A percentile compares a stretch with the other conserved stretches of the same genome.
phyloP scores from a whole-genome alignment of 2,113 vertebrate species.

The cattle (Bos taurus) region ARS-UCD2.0 NC_037343.1:46454501-46455000 shows the following conservation, averaged over 20 bases:
- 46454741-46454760: neutral
- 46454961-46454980: neutral
- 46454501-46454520: neutral
- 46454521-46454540: neutral
- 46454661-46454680: neutral
- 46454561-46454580: neutral
- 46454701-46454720: neutral
- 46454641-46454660: neutral
- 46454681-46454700: neutral
- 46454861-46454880: neutral
- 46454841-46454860: neutral
- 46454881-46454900: neutral
- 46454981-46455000: neutral
- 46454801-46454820: neutral
- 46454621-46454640: neutral
- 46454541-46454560: neutral
- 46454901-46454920: neutral
- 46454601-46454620: neutral
- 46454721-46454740: neutral
- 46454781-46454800: neutral
- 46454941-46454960: neutral
- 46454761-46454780: neutral
- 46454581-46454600: neutral
- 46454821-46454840: neutral
- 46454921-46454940: rapidly evolving